Evolutionary conservation across 2,113 vertebrate genomes (phyloP).

Genomic region (Phylloscopus trochiloides): DNA sequence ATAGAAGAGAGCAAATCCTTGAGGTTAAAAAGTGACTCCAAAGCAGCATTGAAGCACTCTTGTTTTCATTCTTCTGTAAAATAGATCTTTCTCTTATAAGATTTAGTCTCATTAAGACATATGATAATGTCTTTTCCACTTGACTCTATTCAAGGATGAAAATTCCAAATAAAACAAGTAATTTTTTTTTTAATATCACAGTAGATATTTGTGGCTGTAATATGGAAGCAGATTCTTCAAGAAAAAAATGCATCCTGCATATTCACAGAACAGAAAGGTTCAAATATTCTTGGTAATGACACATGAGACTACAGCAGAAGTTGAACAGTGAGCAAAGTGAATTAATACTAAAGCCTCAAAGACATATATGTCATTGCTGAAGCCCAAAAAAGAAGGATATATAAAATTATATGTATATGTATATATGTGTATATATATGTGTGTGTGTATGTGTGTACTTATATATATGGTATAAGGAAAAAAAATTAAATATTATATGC

Average conservation of each 20-base stretch:
- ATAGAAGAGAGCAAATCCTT: neutral
- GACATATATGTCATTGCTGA: neutral
- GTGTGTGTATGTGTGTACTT: neutral
- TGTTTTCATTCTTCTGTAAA: neutral
- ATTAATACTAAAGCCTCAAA: neutral
- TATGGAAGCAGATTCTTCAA: neutral
- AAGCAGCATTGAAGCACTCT: neutral
- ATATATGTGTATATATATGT: neutral
- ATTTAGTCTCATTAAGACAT: neutral
- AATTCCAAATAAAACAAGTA: neutral
- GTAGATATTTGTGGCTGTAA: neutral
- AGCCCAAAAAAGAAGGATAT: neutral
- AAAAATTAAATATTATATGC: accelerated
- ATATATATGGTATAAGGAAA: neutral
- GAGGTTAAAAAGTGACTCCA: neutral
- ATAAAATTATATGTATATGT: neutral
- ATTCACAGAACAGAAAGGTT: neutral
- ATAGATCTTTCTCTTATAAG: neutral
- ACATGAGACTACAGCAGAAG: neutral
- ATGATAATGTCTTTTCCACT: neutral
- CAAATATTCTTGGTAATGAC: neutral
- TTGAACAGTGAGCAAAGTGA: neutral
- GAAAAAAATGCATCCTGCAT: neutral
- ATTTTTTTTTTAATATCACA: neutral
- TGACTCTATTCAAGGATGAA: neutral